Conservation (phyloP, 53 echinoderm and acorn worm species). For the Mesocentrotus franciscanus region DNA sequence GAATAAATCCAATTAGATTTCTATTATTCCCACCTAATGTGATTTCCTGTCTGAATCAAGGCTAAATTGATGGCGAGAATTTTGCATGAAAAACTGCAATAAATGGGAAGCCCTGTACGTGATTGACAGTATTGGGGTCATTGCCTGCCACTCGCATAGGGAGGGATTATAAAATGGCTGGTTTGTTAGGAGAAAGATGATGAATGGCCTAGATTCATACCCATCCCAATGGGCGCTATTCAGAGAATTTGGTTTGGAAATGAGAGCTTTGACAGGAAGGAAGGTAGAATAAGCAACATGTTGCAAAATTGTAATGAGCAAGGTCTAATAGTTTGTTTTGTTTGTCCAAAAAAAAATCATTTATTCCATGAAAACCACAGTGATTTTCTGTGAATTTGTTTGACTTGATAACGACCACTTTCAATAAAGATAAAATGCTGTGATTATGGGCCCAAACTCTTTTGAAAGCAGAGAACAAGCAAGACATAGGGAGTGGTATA, state of each 20-base stretch:
- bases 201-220: neutral
- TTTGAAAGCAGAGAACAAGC: no score
- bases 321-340: neutral
- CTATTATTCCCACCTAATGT: conserved; percentile 51
- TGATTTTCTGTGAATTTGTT: neutral
- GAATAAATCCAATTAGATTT: conserved; percentile 61
- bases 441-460: no score
- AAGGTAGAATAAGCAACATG: neutral
- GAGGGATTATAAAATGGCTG: conserved; percentile 13
- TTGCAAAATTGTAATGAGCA: neutral
- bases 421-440: no score
- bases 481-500: no score
- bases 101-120: neutral
- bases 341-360: neutral
- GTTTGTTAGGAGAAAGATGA: conserved; percentile 23
- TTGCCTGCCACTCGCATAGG: conserved; percentile 6
- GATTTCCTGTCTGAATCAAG: conserved; percentile 36
- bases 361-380: neutral
- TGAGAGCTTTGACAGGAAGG: neutral
- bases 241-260: conserved; percentile 8
- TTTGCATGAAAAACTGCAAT: neutral
- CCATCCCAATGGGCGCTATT: neutral
- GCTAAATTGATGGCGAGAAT: conserved; percentile 37
- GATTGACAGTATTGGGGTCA: conserved; percentile 47
- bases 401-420: no score